phyloP scores from a whole-genome alignment of 1,140 invertebrate genomes.

The Drosophila lacteicornis region DNA sequence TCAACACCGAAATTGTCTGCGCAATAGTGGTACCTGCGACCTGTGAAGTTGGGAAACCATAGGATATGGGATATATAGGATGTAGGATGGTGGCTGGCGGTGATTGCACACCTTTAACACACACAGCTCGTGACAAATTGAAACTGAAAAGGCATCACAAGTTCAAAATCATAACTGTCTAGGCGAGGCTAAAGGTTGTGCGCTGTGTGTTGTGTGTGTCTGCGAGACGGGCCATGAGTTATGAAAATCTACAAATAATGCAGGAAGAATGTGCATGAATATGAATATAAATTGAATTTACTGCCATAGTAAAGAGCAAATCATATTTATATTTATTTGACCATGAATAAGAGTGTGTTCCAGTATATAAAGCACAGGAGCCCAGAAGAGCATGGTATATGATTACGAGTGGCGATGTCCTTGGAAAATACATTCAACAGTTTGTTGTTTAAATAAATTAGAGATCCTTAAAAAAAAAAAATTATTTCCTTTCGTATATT shows the following conservation, averaged over 20 bases:
- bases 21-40: conserved; percentile 9
- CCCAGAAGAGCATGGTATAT: background rate
- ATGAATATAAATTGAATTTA: conserved; percentile 75
- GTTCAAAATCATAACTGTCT: conserved; percentile 61
- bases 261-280: conserved; percentile 55
- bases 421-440: no score
- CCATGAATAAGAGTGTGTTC: conserved; percentile 42
- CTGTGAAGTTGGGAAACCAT: conserved; percentile 4
- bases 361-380: background rate
- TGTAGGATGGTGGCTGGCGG: background rate
- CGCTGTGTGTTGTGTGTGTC: background rate
- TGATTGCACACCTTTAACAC: conserved; percentile 45
- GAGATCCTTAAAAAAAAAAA: no score
- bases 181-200: conserved; percentile 15
- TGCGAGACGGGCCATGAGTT: conserved; percentile 27
- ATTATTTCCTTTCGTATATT: no score
- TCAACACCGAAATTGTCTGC: conserved; percentile 21
- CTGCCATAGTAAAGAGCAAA: conserved; percentile 43
- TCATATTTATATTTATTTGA: conserved; percentile 75
- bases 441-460: background rate
- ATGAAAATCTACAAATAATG: conserved; percentile 66
- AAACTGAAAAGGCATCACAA: conserved; percentile 65
- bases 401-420: background rate
- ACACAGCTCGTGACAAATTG: conserved; percentile 59
- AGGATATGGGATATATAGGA: background rate